Percentiles rank a stretch among this genome's conserved stretches.
phyloP scores from a whole-genome alignment of 2,113 vertebrate species.

The Addax nasomaculatus region DNA sequence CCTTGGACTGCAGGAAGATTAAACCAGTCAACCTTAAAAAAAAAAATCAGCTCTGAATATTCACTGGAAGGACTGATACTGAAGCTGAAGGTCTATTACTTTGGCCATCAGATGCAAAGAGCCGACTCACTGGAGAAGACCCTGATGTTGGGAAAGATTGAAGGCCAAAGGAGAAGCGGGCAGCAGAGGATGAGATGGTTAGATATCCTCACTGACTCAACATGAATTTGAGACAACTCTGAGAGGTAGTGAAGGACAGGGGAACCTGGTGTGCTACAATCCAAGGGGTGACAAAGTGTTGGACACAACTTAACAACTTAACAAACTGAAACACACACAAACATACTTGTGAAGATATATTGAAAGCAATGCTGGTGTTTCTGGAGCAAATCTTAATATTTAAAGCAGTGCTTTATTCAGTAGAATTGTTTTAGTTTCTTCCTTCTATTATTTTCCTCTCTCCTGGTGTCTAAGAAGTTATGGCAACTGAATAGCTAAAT shows the following conservation, averaged over 20 bases:
- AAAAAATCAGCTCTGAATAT: background rate
- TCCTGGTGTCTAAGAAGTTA: background rate
- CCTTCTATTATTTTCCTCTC: background rate
- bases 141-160: background rate
- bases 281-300: background rate
- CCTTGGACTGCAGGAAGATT: background rate
- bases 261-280: background rate
- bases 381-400: background rate
- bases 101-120: background rate
- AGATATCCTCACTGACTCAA: background rate
- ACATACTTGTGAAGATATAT: background rate
- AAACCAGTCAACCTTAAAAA: background rate
- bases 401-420: background rate
- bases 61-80: background rate
- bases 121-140: background rate
- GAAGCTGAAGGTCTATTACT: background rate
- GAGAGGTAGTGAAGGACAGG: background rate
- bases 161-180: background rate
- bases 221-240: background rate
- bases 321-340: background rate
- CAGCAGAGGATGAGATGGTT: background rate
- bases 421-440: background rate
- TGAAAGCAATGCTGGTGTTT: background rate
- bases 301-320: background rate
- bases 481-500: background rate